phyloP scores from a whole-genome alignment of 2,888 invertebrate species.

The Mythimna loreyi region DNA sequence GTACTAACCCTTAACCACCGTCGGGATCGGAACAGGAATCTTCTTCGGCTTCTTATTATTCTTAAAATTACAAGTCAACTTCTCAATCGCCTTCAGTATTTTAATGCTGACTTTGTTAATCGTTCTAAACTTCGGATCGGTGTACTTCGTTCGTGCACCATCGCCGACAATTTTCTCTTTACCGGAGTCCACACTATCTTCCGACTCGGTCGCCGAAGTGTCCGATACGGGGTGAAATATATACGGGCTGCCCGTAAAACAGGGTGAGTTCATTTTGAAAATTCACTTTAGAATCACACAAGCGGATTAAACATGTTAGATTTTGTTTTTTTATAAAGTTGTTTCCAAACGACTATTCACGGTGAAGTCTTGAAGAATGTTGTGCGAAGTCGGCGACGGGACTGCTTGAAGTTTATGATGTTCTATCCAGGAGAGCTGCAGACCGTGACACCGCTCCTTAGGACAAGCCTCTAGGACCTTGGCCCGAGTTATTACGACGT shows the following conservation, averaged over 20 bases:
- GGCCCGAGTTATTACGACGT: constrained; percentile 76
- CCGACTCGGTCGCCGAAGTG: constrained; percentile 86
- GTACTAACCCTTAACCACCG: constrained; percentile 45
- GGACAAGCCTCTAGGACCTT: constrained; percentile 83
- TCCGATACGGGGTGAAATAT: constrained; percentile 87
- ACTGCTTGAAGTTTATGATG: constrained; percentile 78
- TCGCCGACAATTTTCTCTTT: constrained; percentile 81
- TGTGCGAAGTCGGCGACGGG: constrained; percentile 77
- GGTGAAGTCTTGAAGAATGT: constrained; percentile 77
- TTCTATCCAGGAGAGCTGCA: constrained; percentile 70
- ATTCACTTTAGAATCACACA: constrained; percentile 39
- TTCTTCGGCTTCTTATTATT: constrained; percentile 79
- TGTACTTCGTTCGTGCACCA: constrained; percentile 82
- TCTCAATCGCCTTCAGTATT: constrained; percentile 86
- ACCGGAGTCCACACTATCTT: constrained; percentile 85
- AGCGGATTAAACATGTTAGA: constrained; percentile 15
- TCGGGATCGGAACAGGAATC: constrained; percentile 8
- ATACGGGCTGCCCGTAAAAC: constrained; percentile 83
- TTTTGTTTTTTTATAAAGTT: constrained; percentile 10
- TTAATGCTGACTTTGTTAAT: constrained; percentile 89
- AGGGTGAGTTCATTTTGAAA: constrained; percentile 83
- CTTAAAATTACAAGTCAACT: constrained; percentile 85
- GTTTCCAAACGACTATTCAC: constrained; percentile 71
- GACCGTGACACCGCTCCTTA: constrained; percentile 83
- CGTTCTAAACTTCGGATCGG: constrained; percentile 87